Conservation (phyloP, 2,888 invertebrate genomes). For the Dyspetes luteomarginatus region DNA sequence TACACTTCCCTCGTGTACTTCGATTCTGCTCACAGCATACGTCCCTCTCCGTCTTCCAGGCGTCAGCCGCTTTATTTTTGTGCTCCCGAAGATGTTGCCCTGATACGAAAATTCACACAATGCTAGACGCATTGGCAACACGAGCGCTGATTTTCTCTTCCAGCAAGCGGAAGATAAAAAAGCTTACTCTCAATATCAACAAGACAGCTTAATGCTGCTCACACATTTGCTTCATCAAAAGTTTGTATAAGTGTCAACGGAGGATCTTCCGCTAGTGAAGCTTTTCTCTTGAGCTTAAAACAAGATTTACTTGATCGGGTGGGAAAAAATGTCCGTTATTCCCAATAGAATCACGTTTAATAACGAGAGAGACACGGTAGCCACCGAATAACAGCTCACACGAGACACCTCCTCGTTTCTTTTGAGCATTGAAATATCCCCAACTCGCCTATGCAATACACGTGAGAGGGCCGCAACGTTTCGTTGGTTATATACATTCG, state of each 20-base stretch:
- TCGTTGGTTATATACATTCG: background rate
- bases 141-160: slow-evolving; percentile 49
- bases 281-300: background rate
- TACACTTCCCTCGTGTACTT: too few relatives aligned
- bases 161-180: background rate
- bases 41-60: slow-evolving; percentile 12
- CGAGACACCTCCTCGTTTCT: background rate
- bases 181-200: background rate
- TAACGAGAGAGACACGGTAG: background rate
- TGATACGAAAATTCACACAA: slow-evolving; percentile 76
- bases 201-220: too few relatives aligned
- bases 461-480: background rate
- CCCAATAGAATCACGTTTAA: background rate
- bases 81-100: slow-evolving; percentile 64
- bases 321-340: background rate
- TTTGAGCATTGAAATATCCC: slow-evolving; percentile 9
- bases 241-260: background rate
- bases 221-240: background rate
- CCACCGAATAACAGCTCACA: background rate
- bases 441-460: background rate
- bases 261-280: background rate
- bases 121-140: slow-evolving; percentile 74
- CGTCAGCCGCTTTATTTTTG: background rate
- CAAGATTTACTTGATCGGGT: background rate
- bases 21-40: too few relatives aligned